Conservation (phyloP, 2,797 vertebrate species). For the Siniperca scherzeri region DNA sequence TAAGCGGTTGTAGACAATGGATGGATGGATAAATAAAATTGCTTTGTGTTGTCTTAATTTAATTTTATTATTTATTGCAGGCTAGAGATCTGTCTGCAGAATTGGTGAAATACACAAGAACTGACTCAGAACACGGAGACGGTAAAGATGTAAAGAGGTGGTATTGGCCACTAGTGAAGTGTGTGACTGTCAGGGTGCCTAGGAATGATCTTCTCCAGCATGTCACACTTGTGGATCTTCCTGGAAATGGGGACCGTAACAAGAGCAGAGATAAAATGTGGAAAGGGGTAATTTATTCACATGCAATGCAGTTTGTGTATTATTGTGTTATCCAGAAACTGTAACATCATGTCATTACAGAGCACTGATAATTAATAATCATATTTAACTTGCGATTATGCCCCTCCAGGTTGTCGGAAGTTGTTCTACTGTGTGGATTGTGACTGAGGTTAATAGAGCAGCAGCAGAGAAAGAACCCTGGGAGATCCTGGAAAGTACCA, state of each 20-base stretch:
- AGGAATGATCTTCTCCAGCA: constrained; percentile 54
- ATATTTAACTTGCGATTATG: not conserved
- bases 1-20: no score
- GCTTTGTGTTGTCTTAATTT: not conserved
- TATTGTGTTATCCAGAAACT: not conserved
- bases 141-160: not conserved
- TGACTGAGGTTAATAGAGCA: constrained; percentile 52
- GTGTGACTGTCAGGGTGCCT: constrained; percentile 73
- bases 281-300: constrained; percentile 64
- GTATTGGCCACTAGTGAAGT: constrained; percentile 79
- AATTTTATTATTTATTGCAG: constrained; percentile 39
- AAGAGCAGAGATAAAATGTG: constrained; percentile 74
- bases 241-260: constrained; percentile 78
- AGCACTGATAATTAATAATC: not conserved
- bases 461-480: constrained; percentile 49
- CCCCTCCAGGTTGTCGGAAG: constrained; percentile 46
- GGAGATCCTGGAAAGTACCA: constrained; percentile 51
- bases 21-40: not conserved
- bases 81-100: constrained; percentile 42
- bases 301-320: not conserved
- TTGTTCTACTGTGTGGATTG: constrained; percentile 70
- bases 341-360: not conserved
- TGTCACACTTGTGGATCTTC: constrained; percentile 75
- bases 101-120: constrained; percentile 49
- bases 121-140: not conserved